Evolutionary conservation across 2,888 invertebrate species (phyloP), one percentile per base, ranked within the genome.

Genomic region (Halocaridina rubra): DNA sequence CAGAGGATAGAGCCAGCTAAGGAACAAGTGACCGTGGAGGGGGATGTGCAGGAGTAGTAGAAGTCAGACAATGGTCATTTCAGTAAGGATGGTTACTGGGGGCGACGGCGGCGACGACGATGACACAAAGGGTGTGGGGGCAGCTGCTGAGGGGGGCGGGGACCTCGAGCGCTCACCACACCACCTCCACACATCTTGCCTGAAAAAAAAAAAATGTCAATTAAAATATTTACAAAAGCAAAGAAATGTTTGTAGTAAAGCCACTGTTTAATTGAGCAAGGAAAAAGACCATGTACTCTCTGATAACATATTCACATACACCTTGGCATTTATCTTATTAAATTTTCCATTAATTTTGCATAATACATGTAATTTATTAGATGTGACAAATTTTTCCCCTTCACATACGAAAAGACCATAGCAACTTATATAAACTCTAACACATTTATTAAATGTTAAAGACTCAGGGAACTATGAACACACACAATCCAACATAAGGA

Each of bases 101-200:
- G 82, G 82, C 82, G 82, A 77, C 82, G 82, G 82, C 82, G 82
- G 72, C 82, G 82, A 33, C 82, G 82, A 59, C 71, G 77, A 78
- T 77, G 82, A 78, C 82, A 84, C 78, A 77, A 61, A 53, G 82
- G 82, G 82, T 77, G 78, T 59, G 82, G 82, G 59, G 69, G 71
- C 72, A 78, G 82, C 78, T 84, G 78, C 82, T 84, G 82, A 78
- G 82, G 82, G 82, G 82, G 82, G 82, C 82, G 82, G 78, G 82
- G 82, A 84, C 82, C 82, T 84, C 82, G 82, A 78, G 82, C 82
- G 72, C 82, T 84, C 82, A 84, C 82, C 78, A 78, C 82, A 84
- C 82, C 82, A 64, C 82, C 82, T 78, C 82, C 82, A 84, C 82
- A 84, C 82, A 84, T 84, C 78, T 84, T 84, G 82, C 82, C 82